These are phyloP conservation scores for Trichogramma pretiosum DNA, from an alignment of 1,140 invertebrate genomes.

Conservation along the genomic window DNA sequence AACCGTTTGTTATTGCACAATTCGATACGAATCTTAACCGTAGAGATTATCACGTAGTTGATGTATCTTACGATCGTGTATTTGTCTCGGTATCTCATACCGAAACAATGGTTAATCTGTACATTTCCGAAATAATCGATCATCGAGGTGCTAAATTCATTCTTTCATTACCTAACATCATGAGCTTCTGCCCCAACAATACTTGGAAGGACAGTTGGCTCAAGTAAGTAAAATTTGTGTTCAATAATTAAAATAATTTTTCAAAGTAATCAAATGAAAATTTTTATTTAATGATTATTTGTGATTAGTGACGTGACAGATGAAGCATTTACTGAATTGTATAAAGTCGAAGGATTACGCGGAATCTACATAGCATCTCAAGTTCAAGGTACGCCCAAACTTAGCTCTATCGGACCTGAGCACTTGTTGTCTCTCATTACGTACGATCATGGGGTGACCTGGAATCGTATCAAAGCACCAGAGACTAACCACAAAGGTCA, in stretches of 20 bases:
- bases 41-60: conserved; percentile 71
- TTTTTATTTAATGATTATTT: conserved; percentile 9
- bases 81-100: conserved; percentile 79
- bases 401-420: conserved; percentile 56
- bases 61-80: conserved; percentile 69
- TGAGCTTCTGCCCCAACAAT: conserved; percentile 74
- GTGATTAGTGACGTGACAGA: conserved; percentile 61
- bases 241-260: neutral
- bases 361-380: conserved; percentile 87
- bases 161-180: conserved; percentile 70
- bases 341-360: conserved; percentile 75
- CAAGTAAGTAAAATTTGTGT: conserved; percentile 58
- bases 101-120: conserved; percentile 65
- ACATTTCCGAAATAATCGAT: conserved; percentile 58
- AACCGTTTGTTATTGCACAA: conserved; percentile 59
- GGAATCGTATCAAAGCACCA: conserved; percentile 64
- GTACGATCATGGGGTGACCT: conserved; percentile 78
- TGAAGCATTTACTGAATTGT: conserved; percentile 79
- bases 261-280: neutral
- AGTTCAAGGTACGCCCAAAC: conserved; percentile 49
- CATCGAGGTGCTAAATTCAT: conserved; percentile 56
- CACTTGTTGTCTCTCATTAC: conserved; percentile 74
- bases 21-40: conserved; percentile 63
- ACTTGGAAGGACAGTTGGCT: conserved; percentile 76
- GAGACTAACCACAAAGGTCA: conserved; percentile 56